phyloP scores from a whole-genome alignment of 2,888 invertebrate species.

The Stegana nigrithorax region DNA sequence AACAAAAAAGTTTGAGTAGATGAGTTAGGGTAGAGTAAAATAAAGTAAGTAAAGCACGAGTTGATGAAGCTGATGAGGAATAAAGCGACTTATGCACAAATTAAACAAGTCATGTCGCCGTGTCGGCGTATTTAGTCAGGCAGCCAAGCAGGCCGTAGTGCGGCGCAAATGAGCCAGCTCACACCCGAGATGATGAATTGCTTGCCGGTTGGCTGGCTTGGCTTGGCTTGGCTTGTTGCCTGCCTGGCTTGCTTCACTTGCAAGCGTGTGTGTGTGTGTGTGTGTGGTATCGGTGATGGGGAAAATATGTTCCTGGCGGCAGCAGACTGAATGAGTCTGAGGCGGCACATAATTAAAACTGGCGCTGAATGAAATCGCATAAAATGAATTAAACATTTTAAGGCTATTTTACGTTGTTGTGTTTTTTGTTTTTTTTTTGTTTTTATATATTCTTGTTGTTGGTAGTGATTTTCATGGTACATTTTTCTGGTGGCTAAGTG shows the following conservation, averaged over 20 bases:
- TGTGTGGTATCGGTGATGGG: not conserved
- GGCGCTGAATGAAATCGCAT: conserved; percentile 59
- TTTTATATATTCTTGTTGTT: no score
- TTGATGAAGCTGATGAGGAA: conserved; percentile 43
- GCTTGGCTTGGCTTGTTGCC: no score
- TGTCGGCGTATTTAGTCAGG: not conserved
- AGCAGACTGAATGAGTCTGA: not conserved
- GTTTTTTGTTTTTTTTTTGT: not conserved
- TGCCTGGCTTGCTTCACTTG: no score
- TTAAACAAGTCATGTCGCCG: conserved; percentile 50
- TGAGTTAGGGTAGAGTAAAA: no score
- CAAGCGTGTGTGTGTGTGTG: not conserved
- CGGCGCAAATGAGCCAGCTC: conserved; percentile 13
- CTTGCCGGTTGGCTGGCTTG: no score
- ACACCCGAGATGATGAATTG: no score
- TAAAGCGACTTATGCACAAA: conserved; percentile 50
- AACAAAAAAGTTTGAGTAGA: no score
- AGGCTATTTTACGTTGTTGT: conserved; percentile 46
- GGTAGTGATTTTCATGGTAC: no score
- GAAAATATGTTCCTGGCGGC: not conserved
- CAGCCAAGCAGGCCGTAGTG: not conserved
- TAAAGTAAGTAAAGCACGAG: no score
- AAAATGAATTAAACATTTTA: conserved; percentile 62
- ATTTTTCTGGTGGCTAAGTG: no score
- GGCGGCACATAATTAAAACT: conserved; percentile 52